Evolutionary conservation across 2,113 vertebrate species (phyloP).

Genomic region (Menidia beryllina): DNA sequence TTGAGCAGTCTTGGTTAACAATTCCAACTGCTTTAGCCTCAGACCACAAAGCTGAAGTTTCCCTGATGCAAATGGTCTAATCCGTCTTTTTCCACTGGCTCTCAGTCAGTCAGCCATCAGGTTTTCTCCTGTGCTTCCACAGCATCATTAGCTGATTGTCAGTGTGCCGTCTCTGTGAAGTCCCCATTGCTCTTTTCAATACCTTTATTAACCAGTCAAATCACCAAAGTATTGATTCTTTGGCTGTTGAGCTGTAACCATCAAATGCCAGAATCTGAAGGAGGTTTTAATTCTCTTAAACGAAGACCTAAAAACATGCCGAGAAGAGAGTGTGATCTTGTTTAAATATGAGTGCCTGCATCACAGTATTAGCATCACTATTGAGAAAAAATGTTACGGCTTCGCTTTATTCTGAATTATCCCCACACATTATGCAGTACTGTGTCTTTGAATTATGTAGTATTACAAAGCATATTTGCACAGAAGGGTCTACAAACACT

Average conservation of each 20-base stretch:
- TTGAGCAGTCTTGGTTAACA: slow-evolving; percentile 64
- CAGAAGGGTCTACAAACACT: neutral
- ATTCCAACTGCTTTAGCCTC: slow-evolving; percentile 65
- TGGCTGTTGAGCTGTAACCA: slow-evolving; percentile 70
- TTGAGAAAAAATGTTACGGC: slow-evolving; percentile 16
- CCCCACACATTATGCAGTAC: neutral
- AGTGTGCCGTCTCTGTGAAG: slow-evolving; percentile 63
- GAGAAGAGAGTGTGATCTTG: slow-evolving; percentile 58
- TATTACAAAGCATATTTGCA: too few species aligned
- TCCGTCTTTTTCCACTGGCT: slow-evolving; percentile 71
- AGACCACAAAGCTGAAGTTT: slow-evolving; percentile 70
- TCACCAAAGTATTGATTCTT: slow-evolving; percentile 68
- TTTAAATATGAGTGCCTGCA: slow-evolving; percentile 32
- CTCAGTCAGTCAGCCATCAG: slow-evolving; percentile 68
- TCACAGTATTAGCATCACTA: slow-evolving; percentile 20
- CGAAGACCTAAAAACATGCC: slow-evolving; percentile 63
- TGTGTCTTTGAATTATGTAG: neutral
- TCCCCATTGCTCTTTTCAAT: slow-evolving; percentile 75
- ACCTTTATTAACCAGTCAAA: too few species aligned
- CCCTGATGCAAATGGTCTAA: slow-evolving; percentile 72
- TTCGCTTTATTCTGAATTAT: neutral
- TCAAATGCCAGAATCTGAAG: slow-evolving; percentile 73
- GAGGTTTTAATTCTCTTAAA: slow-evolving; percentile 77
- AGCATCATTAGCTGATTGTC: slow-evolving; percentile 80
- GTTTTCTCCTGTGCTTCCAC: slow-evolving; percentile 45